Base-by-base conservation (phyloP, 1,140 invertebrate species). In the Tetramorium simillimum region DNA sequence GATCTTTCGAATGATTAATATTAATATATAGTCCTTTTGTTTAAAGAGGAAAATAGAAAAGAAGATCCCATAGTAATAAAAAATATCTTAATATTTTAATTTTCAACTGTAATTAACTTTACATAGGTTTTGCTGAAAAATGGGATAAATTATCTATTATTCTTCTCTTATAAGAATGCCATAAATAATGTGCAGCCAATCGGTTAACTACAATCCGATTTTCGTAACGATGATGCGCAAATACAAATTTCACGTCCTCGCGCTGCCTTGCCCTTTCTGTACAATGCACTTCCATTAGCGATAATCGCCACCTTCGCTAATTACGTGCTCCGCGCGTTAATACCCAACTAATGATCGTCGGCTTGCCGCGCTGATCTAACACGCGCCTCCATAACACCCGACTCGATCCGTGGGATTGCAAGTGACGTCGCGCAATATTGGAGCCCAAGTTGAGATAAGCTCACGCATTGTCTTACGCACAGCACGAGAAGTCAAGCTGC, bases 241-340 rank as follows among this genome's bases (percentile, higher is more conserved):
- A 75, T 62, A 84, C 69, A 56, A 73, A 82, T 82, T 67, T 60
- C 53, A 46, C 53, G 18, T 82, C 46, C 46, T 14, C 37, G 18
- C 56, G n/a, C 28, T 21, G 40, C 7, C 24, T 40, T 46, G 72
- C 58, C 69, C 33, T 84, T 73, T 72, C 67, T 24, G 3, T 84
- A 84, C 69, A 84, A 51, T 12, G 40, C 69, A 46, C 56, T 73
- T 84, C 80, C 40, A 84, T 84, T 75, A 84, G n/a, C 43, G 40
- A 75, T 75, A 75, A 84, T 84, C 80, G 40, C 40, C n/a, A 18
- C 18, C 46, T 28, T 33, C 69, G 69, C 51, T 84, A 84, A 84
- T 84, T 84, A 84, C 28, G 24, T 46, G 9, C 67, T 58, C 5
- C 4, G 43, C 53, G 40, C 69, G 53, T 82, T 84, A 84, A 84